Base-by-base conservation (phyloP, 2,888 invertebrate genomes). In the Tanytarsus gracilentus region DNA sequence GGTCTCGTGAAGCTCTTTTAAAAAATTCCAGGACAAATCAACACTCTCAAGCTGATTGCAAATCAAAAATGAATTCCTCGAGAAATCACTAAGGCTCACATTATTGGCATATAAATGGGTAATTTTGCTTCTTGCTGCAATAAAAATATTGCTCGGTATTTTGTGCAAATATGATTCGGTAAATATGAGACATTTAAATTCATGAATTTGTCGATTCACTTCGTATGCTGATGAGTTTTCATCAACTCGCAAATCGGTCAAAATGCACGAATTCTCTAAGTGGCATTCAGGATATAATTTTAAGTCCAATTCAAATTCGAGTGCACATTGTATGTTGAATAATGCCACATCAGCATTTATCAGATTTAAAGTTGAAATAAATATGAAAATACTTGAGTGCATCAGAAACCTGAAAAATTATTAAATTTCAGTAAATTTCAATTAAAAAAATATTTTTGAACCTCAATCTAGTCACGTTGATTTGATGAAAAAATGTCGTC, bases 51-150 rank as follows among this genome's bases (percentile, higher is more conserved):
- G 16, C 18, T 55, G 39, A 4, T 39, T 25, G 16, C 33, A 39
- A 39, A 55, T 40, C 2, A 40, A 26, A 55, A 55, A 55, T 26
- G 55, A 55, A 18, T 40, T 55, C 9, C 55, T 26, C 9, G 40
- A 23, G 25, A 55, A 23, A 16, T 55, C 39, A 8, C 14, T 26
- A 14, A 55, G 5, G 6, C 39, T 33, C 25, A 55, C 55, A 18
- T 55, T n/a, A 26, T 55, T 55, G 39, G 55, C 55, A 40, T 55
- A 39, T 7, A 55, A 25, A 55, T 55, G 39, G 7, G 25, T 55
- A 21, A 55, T 55, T 39, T 27, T 39, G 5, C 39, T 40, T 26
- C 40, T 55, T 27, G 40, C 4, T 11, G 36, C 14, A 14, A 55
- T 14, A 26, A 55, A 55, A 14, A 55, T 55, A n/a, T 33, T 40